Conservation (phyloP, 2,888 invertebrate genomes). For the Drosophila mercatorum region DNA sequence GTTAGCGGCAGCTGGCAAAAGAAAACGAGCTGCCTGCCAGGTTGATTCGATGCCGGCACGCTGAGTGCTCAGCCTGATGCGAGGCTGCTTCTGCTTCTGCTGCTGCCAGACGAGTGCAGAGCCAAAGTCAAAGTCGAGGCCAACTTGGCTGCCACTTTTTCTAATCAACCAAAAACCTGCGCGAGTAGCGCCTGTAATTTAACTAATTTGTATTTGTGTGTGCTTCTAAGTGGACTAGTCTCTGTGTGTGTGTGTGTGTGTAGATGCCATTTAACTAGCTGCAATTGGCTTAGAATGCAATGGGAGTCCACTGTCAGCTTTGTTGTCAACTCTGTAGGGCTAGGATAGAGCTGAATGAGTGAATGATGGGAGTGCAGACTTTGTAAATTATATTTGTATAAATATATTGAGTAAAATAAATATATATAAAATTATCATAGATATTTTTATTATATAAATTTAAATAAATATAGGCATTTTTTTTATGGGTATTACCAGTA, state of each 20-base stretch:
- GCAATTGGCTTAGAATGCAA: constrained; percentile 56
- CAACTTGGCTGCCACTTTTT: constrained; percentile 63
- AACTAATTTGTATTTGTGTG: constrained; percentile 66
- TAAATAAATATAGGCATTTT: too few species aligned
- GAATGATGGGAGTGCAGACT: background rate
- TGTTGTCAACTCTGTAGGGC: constrained; percentile 46
- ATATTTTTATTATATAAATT: background rate
- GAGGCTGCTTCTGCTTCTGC: background rate
- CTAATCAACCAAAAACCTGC: constrained; percentile 66
- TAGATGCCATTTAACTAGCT: constrained; percentile 25
- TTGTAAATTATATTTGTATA: background rate
- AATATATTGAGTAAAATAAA: too few species aligned
- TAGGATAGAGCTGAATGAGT: background rate
- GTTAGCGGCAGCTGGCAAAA: constrained; percentile 67
- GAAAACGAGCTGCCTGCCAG: constrained; percentile 51
- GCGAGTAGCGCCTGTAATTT: constrained; percentile 69
- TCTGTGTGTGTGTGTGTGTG: constrained; percentile 4
- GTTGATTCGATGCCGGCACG: constrained; percentile 1
- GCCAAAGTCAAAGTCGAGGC: constrained; percentile 24
- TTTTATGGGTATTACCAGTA: too few species aligned
- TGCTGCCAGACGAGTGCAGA: constrained; percentile 45
- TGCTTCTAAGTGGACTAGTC: constrained; percentile 11
- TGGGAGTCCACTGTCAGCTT: constrained; percentile 16
- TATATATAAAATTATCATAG: background rate
- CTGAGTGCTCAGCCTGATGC: constrained; percentile 15